A percentile compares a stretch with the other conserved stretches of the same genome.
phyloP scores from a whole-genome alignment of 2,113 vertebrate genomes.

The Prinia subflava region DNA sequence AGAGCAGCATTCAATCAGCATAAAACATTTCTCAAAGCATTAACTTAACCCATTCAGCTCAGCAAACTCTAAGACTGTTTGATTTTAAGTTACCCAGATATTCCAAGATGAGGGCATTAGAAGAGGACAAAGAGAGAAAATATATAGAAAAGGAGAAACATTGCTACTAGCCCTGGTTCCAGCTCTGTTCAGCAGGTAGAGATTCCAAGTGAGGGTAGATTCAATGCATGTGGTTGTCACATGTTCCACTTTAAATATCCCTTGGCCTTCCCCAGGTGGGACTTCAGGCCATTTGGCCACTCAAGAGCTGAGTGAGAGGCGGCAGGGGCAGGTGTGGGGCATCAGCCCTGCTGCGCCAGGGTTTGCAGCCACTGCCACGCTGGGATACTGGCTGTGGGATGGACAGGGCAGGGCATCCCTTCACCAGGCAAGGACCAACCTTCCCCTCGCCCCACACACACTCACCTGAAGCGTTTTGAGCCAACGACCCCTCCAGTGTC shows the following conservation, averaged over 20 bases:
- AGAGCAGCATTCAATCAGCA: neutral
- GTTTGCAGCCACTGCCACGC: neutral
- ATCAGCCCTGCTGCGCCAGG: neutral
- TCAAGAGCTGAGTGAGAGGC: neutral
- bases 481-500: neutral
- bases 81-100: neutral
- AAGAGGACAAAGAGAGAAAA: neutral
- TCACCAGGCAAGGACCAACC: rapidly evolving
- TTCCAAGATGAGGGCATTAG: neutral
- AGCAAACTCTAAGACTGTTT: neutral
- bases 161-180: neutral
- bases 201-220: no score
- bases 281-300: neutral
- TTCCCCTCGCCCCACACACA: neutral
- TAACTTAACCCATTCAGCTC: neutral
- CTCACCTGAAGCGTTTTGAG: neutral
- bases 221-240: no score
- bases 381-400: neutral
- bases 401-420: no score
- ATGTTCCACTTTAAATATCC: neutral
- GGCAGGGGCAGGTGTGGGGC: neutral
- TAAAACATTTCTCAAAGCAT: neutral
- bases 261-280: neutral
- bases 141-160: neutral
- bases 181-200: rapidly evolving